Conservation (phyloP, 2,797 vertebrate species). For the Phrynocephalus forsythii region DNA sequence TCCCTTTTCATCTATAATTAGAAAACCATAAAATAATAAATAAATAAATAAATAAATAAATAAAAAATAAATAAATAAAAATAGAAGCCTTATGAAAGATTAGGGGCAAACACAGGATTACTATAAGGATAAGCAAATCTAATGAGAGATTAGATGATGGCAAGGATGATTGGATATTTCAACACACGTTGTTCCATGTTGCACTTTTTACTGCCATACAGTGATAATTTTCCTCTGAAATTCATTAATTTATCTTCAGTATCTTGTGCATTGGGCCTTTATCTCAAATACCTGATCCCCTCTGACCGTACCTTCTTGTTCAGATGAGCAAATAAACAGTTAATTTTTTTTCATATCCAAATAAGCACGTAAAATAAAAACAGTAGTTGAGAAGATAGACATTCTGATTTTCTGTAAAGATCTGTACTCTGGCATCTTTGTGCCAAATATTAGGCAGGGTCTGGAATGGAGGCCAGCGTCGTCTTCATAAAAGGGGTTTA, state of each 20-base stretch:
- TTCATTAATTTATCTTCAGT: background rate
- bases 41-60: too few relatives aligned
- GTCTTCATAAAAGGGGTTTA: background rate
- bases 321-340: background rate
- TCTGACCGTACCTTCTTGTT: background rate
- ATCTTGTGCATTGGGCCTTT: background rate
- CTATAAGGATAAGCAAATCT: background rate
- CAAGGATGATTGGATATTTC: too few relatives aligned
- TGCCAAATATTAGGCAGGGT: background rate
- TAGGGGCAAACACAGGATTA: background rate
- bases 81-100: background rate
- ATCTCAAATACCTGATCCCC: background rate
- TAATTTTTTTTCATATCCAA: background rate
- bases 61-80: too few relatives aligned
- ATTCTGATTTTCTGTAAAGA: background rate
- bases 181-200: too few relatives aligned
- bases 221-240: background rate
- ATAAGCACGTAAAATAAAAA: background rate
- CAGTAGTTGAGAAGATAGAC: background rate
- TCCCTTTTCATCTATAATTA: too few relatives aligned
- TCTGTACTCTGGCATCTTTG: background rate
- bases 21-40: too few relatives aligned
- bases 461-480: background rate
- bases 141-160: background rate
- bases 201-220: too few relatives aligned